Base-by-base conservation (phyloP, 2,113 vertebrate species). In the Poicephalus gulielmi region DNA sequence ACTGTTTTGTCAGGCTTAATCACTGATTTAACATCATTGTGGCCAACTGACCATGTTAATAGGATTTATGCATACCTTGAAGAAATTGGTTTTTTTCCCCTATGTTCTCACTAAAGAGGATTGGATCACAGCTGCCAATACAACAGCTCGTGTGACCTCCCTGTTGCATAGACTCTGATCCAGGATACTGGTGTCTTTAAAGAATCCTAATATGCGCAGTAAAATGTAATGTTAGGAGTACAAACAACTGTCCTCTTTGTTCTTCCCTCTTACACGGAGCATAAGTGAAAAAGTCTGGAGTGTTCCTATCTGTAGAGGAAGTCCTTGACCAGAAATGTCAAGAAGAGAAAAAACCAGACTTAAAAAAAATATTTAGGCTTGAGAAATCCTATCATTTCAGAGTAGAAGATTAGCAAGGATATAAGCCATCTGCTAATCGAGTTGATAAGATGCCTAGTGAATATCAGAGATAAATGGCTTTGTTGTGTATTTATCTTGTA, bases 331-430 rank as follows among this genome's bases (percentile, higher is more conserved):
- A 90, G 53, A 88, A 88, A 77, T 70, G 52, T 39, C 85, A 94
- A 90, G 85, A 64, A 88, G 46, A 80, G 35, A 59, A 79, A 71
- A 59, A 59, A 23, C 0, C 50, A 63, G 27, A 35, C 57, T 59
- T 59, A 35, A 59, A 35, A 59, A 24, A 59, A 24, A 59, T 76
- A 83, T 83, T 85, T 78, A 41, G 25, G 55, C 93, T 90, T 67
- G 86, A 92, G 50, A 88, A 94, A 86, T 83, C 15, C 37, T 93
- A 11, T 81, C 43, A 59, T 83, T 93, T 94, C 64, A 66, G 66
- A 86, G 64, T 33, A 82, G 83, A 82, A 93, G 77, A 92, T 88
- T 83, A 96, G 60, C 79, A 81, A 88, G 83, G 47, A 71, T 83
- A 83, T 83, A 93, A 97, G 43, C 31, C 64, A 11, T 71, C 59